A percentile compares a stretch with the other conserved stretches of the same genome.
phyloP scores from a whole-genome alignment of 2,888 invertebrate genomes.

The Chloromyia formosa region DNA sequence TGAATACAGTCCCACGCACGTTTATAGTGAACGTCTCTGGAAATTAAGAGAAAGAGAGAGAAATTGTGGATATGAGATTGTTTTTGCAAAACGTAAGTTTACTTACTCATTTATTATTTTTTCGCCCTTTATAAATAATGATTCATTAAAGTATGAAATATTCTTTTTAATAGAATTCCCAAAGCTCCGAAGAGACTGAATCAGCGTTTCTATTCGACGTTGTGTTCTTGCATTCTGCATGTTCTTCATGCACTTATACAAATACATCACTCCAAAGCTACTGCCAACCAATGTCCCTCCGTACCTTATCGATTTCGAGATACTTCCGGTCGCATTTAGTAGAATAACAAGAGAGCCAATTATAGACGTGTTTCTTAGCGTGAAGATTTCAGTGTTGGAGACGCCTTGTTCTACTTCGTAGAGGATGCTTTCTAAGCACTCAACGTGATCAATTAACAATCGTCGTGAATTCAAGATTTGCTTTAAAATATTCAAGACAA shows the following conservation, averaged over 20 bases:
- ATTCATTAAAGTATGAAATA: constrained; percentile 62
- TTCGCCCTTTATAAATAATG: constrained; percentile 55
- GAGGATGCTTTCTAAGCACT: constrained; percentile 60
- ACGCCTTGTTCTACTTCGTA: constrained; percentile 3
- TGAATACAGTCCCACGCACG: constrained; percentile 63
- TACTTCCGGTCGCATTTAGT: constrained; percentile 57
- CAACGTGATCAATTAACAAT: constrained; percentile 62
- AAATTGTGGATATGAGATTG: too few species aligned
- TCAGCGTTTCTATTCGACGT: constrained; percentile 58
- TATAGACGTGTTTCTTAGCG: constrained; percentile 57
- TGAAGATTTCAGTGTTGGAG: constrained; percentile 53
- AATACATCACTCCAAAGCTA: constrained; percentile 57
- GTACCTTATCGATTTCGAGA: constrained; percentile 55
- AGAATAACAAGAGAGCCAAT: constrained; percentile 57
- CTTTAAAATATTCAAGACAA: constrained; percentile 52
- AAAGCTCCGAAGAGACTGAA: constrained; percentile 60
- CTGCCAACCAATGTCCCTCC: constrained; percentile 57
- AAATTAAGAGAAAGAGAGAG: background rate
- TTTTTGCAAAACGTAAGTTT: background rate
- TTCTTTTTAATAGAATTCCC: constrained; percentile 61
- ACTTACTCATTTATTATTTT: constrained; percentile 60
- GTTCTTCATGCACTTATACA: constrained; percentile 57
- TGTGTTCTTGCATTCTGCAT: constrained; percentile 60
- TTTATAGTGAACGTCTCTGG: constrained; percentile 50
- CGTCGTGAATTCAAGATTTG: constrained; percentile 61